Base-by-base conservation (phyloP, 2,888 invertebrate species). In the Trachelus stipa region DNA sequence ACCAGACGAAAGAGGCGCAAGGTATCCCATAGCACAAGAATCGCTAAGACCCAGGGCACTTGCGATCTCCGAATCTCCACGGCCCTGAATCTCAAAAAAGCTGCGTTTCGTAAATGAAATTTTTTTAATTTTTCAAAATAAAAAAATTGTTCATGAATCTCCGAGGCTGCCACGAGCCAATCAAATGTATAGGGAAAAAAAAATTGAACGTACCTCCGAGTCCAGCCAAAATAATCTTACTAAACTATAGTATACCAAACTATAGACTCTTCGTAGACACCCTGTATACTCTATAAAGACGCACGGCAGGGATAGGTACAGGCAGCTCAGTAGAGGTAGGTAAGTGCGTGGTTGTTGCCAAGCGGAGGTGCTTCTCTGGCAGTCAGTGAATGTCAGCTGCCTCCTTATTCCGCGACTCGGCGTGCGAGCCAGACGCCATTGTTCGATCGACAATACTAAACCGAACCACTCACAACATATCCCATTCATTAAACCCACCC, bases 371-470 rank as follows among this genome's bases (percentile, higher is more conserved):
- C 83, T 81, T 84, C 85, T 87, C 85, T 56, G 40, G 86, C 87
- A 87, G 88, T 88, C 88, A 88, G 86, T 83, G 85, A 87, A 88
- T 85, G 88, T 89, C 89, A 89, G 89, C 89, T 89, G 89, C 88
- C 87, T 87, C 85, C 85, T 87, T 83, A 85, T 84, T 86, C 85
- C 83, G 85, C 80, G 81, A 71, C 85, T 80, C 81, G 79, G 83
- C 79, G 86, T 85, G 87, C 85, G 86, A 87, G 87, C 89, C 89
- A 90, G 89, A 89, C 89, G 87, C 86, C 87, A 90, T 90, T 90
- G 89, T 90, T 88, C 87, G 87, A 87, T 88, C 84, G 87, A 90
- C 89, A 90, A 90, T 90, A 86, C 89, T 86, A 86, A 87, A 86
- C 87, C 87, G 85, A 89, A 87, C 83, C 88, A 87, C 87, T 89